A percentile compares a stretch with the other conserved stretches of the same genome.
Conservation (phyloP, 2,797 vertebrate genomes). For the Cyclopterus lumpus region DNA sequence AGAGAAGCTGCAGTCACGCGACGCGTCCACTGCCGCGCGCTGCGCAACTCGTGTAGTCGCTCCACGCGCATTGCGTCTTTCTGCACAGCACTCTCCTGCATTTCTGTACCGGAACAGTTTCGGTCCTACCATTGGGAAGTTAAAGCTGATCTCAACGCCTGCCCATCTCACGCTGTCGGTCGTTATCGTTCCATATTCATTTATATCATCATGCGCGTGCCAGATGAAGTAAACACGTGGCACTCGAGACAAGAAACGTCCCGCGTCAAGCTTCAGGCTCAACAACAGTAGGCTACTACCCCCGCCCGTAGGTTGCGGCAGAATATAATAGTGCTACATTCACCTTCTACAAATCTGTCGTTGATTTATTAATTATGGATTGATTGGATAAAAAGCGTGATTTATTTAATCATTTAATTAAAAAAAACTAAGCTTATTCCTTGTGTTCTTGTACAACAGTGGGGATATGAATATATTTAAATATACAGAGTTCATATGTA, state of each 20-base stretch:
- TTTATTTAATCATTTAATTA: no score
- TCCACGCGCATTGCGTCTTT: slow-evolving; percentile 66
- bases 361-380: background rate
- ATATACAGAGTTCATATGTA: no score
- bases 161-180: slow-evolving; percentile 65
- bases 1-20: no score
- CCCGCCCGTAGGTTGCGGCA: slow-evolving; percentile 72
- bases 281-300: slow-evolving; percentile 14
- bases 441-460: no score
- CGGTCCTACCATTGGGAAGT: slow-evolving; percentile 76
- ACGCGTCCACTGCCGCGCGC: no score
- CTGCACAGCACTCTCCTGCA: slow-evolving; percentile 19
- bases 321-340: slow-evolving; percentile 51
- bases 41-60: no score
- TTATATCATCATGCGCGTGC: slow-evolving; percentile 59
- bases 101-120: slow-evolving; percentile 46
- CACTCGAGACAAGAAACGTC: slow-evolving; percentile 73
- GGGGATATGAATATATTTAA: no score
- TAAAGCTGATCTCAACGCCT: slow-evolving; percentile 67
- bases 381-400: no score
- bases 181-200: slow-evolving; percentile 65
- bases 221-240: slow-evolving; percentile 69
- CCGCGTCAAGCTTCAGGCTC: slow-evolving; percentile 71
- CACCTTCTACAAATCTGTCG: slow-evolving; percentile 25
- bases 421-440: no score